Base-by-base conservation (phyloP, 2,888 invertebrate genomes). In the Watsonalla cultraria region DNA sequence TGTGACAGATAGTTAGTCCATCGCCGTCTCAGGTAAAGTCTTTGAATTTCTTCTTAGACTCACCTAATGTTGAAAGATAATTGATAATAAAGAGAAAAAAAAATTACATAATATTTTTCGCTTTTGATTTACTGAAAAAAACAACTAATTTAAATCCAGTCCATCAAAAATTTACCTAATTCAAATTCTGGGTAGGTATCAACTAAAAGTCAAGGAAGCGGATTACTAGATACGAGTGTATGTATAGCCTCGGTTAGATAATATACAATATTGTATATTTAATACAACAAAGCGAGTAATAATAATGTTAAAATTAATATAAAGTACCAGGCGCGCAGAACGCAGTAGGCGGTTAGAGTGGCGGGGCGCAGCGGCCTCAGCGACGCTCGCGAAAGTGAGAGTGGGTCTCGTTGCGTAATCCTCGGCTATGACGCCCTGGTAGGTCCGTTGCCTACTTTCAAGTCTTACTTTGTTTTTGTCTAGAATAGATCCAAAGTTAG, bases 361-460 rank as follows among this genome's bases (percentile, higher is more conserved):
- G 63, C 60, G 63, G 59, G 59, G 60, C 65, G 70, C 78, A 77
- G 68, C 70, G 80, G 78, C 76, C 74, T 74, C 74, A 73, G 61
- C 55, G 59, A 52, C 60, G 70, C 76, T 78, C 85, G 82, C 82
- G 87, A 90, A 89, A 90, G 89, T 88, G 89, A 90, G 88, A 90
- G 89, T 89, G 79, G 75, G 75, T 61, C 49, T 49, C 9, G 68
- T 90, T 89, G 85, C 86, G 82, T 86, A 90, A 89, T 79, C 62
- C 65, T 76, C 71, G 69, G 70, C 80, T 78, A 79, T 84, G 80
- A 72, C 80, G 80, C 79, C 86, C 80, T 83, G 76, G 80, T 84
- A 82, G 65, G 64, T 65, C 60, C 61, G 66, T 74, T 70, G 65
- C 73, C 74, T 73, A 75, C 67, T 66, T 72, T 67, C 61, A 55